Percentiles rank a stretch among this genome's conserved stretches.
Evolutionary conservation across 2,888 invertebrate species (phyloP).

Genomic region (Hoplodrina blanda): DNA sequence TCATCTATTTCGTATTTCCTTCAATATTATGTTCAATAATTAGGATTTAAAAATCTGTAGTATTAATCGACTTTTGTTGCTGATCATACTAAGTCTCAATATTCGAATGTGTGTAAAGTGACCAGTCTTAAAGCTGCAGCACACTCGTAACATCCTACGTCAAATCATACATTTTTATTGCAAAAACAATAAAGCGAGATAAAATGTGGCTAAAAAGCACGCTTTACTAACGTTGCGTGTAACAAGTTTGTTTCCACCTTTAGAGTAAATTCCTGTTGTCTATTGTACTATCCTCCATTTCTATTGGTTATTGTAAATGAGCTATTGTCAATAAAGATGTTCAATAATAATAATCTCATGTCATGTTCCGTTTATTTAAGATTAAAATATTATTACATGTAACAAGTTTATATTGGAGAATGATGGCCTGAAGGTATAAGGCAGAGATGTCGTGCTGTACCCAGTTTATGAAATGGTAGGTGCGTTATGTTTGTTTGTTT

Average conservation of each 20-base stretch:
- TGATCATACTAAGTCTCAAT: too few species aligned
- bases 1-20: too few species aligned
- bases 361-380: conserved; percentile 47
- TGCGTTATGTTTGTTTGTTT: conserved; percentile 25
- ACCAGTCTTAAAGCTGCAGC: too few species aligned
- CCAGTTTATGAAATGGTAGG: not conserved
- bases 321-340: conserved; percentile 42
- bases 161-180: too few species aligned
- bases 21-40: too few species aligned
- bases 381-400: conserved; percentile 42
- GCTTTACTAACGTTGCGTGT: too few species aligned
- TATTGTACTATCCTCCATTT: conserved; percentile 39
- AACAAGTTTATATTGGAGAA: conserved; percentile 48
- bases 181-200: too few species aligned
- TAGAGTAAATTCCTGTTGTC: conserved; percentile 23
- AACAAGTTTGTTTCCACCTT: conserved; percentile 2
- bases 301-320: conserved; percentile 29
- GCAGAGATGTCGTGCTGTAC: conserved; percentile 21
- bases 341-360: conserved; percentile 23
- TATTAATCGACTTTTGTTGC: too few species aligned
- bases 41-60: too few species aligned
- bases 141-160: too few species aligned
- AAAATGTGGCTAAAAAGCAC: too few species aligned
- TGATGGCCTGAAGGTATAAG: conserved; percentile 36
- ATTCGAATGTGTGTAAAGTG: too few species aligned